Evolutionary conservation across 1,140 invertebrate genomes (phyloP).

Genomic region (Scaptomyza pallida): DNA sequence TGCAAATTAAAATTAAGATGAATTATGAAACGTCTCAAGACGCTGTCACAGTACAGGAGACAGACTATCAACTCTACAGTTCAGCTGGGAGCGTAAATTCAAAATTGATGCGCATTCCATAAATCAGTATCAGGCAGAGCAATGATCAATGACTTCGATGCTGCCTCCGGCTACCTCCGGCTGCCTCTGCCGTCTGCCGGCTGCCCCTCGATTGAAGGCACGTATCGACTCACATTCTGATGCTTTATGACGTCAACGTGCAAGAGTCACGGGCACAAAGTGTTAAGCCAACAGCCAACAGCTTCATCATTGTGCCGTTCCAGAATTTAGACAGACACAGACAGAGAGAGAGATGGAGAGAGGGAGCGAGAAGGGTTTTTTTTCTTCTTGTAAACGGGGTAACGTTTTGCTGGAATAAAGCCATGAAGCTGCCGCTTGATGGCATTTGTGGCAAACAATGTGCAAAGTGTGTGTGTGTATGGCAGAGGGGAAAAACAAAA

Average conservation of each 20-base stretch:
- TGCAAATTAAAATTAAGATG: constrained; percentile 81
- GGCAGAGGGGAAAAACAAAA: not conserved
- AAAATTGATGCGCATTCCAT: constrained; percentile 67
- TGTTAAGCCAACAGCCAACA: constrained; percentile 63
- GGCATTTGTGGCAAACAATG: constrained; percentile 65
- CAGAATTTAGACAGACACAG: not conserved
- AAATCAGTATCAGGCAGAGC: constrained; percentile 72
- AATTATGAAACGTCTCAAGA: constrained; percentile 66
- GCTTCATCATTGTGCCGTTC: constrained; percentile 61
- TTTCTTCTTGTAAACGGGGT: constrained; percentile 15
- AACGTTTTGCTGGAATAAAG: constrained; percentile 40
- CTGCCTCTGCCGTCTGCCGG: too few relatives aligned
- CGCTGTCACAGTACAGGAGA: constrained; percentile 48
- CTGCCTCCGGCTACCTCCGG: not conserved
- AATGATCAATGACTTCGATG: constrained; percentile 74
- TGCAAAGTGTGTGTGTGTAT: constrained; percentile 39
- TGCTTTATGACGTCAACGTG: constrained; percentile 60
- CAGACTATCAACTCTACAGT: constrained; percentile 42
- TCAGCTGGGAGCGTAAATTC: constrained; percentile 46
- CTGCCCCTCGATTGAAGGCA: constrained; percentile 64
- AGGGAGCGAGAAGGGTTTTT: not conserved
- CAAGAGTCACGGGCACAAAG: constrained; percentile 56
- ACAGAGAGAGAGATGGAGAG: not conserved
- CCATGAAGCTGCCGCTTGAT: constrained; percentile 36
- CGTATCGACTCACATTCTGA: constrained; percentile 56